Base-by-base conservation (phyloP, 2,113 vertebrate genomes). In the Potamarius usumacintae region DNA sequence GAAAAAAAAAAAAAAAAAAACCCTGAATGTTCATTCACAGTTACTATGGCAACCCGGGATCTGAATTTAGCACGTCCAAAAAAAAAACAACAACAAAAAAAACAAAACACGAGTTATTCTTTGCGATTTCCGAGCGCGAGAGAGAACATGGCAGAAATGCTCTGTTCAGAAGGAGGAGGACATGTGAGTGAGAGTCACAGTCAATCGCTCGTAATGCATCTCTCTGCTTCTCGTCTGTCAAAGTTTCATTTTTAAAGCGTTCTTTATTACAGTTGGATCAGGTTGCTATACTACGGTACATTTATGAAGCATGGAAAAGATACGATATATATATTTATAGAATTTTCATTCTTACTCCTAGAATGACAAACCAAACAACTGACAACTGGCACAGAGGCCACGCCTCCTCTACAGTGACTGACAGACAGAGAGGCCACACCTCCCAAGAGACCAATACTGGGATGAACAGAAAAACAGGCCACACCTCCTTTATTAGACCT, bases 21-120 rank as follows among this genome's bases (percentile, higher is more conserved):
- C n/a, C 89, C 84, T 88, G 88, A 58, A 81, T 30, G 14, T 81
- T 91, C 90, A 92, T 83, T 92, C 86, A 89, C 71, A 77, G 91
- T 92, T 90, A 84, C 90, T 89, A 91, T 92, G 88, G 90, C 76
- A 92, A 91, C 91, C 48, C 4, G 27, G 83, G 55, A 42, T 83
- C 87, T 86, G 87, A 90, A 91, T 90, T 90, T 87, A 91, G 88
- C 88, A 80, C 77, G 18, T 81, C 30, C 17, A 42, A 81, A 60
- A 81, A 42, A 81, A 60, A 78, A 63, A 86, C 34, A 42, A 42
- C 34, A 42, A 42, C 34, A 34, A 22, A 78, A 20, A 52, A 48
- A 87, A 82, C 89, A 71, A 87, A 67, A 87, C 74, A 69, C 86
- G 85, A 91, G 82, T 89, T 90, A 87, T 86, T 85, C 78, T 81